These are phyloP conservation scores for Enteromius mattozi DNA, from an alignment of 2,797 vertebrate species.

Conservation along the genomic window DNA sequence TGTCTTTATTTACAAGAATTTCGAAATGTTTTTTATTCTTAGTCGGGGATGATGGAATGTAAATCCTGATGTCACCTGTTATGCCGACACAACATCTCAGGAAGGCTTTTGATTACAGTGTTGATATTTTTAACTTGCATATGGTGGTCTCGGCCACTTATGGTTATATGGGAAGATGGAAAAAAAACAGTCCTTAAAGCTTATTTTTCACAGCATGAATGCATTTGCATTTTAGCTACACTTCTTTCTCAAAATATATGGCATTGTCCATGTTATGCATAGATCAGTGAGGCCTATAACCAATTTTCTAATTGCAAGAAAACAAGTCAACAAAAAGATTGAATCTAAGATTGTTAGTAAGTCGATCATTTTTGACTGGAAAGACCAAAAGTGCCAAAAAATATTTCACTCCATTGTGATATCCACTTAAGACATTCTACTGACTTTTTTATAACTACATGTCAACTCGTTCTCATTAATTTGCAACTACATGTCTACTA, in stretches of 20 bases:
- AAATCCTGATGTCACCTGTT: background rate
- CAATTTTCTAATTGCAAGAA: background rate
- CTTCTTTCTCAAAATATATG: background rate
- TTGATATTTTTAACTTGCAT: constrained; percentile 78
- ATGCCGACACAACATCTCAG: background rate
- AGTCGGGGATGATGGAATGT: background rate
- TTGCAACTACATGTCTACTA: too few species aligned
- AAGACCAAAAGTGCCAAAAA: background rate
- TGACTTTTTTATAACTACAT: too few species aligned
- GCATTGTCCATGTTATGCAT: background rate
- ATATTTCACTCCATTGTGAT: background rate
- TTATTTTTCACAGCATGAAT: constrained; percentile 31
- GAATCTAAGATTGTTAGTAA: background rate
- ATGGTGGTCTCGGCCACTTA: constrained; percentile 71
- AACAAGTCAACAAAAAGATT: background rate
- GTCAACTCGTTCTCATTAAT: too few species aligned
- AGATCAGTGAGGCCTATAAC: background rate
- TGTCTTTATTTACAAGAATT: constrained; percentile 9
- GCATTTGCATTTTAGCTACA: background rate
- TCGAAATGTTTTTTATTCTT: background rate
- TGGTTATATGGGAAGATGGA: constrained; percentile 66
- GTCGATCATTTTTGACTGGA: background rate
- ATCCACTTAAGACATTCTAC: too few species aligned
- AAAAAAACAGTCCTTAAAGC: constrained; percentile 57
- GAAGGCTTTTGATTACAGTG: constrained; percentile 61